These are phyloP conservation scores for Discoglossus pictus DNA, from an alignment of 2,797 vertebrate genomes.

Conservation along the genomic window DNA sequence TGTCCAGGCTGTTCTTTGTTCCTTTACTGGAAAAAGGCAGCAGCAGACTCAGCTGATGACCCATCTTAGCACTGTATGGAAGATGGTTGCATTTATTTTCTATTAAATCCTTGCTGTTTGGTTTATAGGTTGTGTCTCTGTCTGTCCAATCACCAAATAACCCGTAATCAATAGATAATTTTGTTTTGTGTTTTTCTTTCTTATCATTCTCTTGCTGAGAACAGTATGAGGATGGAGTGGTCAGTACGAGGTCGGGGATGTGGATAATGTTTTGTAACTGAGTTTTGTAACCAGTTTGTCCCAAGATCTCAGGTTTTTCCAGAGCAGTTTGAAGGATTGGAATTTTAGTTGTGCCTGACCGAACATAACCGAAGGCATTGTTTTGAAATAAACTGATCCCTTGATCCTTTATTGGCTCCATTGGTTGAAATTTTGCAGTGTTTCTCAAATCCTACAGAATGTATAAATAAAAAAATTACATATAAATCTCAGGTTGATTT, in stretches of 20 bases:
- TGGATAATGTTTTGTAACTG: too few species aligned
- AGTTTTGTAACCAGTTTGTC: neutral
- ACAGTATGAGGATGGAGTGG: neutral
- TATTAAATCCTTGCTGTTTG: neutral
- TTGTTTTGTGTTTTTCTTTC: neutral
- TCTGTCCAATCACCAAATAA: neutral
- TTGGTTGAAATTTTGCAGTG: neutral
- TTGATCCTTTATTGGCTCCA: neutral
- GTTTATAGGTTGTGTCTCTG: neutral
- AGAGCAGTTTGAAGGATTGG: too few species aligned
- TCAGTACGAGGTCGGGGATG: neutral
- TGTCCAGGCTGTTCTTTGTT: neutral
- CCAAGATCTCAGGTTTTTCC: neutral
- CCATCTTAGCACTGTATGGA: neutral
- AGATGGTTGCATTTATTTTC: neutral
- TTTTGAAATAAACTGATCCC: neutral
- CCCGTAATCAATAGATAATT: constrained; percentile 7
- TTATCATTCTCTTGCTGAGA: neutral
- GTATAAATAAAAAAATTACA: neutral
- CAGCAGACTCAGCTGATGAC: neutral
- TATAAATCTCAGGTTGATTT: too few species aligned
- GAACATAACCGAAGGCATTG: too few species aligned
- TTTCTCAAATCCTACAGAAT: constrained; percentile 21
- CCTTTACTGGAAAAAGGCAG: neutral
- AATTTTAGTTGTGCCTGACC: too few species aligned